phyloP scores from a whole-genome alignment of 2,113 vertebrate species.

The Ageneiosus marmoratus region DNA sequence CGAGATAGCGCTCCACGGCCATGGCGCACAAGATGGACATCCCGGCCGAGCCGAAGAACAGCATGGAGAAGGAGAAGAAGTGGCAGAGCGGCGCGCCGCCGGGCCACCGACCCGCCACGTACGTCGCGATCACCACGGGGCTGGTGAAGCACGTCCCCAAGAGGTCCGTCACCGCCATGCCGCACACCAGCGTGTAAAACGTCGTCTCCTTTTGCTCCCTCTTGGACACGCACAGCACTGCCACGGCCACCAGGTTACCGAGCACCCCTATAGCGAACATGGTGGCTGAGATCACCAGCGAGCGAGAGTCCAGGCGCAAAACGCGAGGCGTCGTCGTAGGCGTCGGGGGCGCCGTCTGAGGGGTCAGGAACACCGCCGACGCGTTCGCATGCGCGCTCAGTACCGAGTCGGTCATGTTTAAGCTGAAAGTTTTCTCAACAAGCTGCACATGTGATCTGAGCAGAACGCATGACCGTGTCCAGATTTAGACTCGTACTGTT shows the following conservation, averaged over 20 bases:
- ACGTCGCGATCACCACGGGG: conserved; percentile 79
- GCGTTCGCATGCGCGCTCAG: conserved; percentile 57
- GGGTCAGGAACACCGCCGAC: conserved; percentile 55
- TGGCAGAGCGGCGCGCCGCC: conserved; percentile 75
- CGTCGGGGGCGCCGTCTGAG: not conserved
- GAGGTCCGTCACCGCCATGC: conserved; percentile 80
- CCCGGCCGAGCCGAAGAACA: conserved; percentile 79
- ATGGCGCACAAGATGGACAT: conserved; percentile 80
- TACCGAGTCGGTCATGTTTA: conserved; percentile 63
- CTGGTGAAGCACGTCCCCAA: conserved; percentile 80
- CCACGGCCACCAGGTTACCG: conserved; percentile 77
- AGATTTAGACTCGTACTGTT: too few relatives aligned
- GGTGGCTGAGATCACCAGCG: conserved; percentile 73
- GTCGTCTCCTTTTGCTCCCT: conserved; percentile 80
- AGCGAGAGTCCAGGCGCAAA: conserved; percentile 67
- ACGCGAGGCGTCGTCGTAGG: conserved; percentile 59
- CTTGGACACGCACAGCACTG: conserved; percentile 76
- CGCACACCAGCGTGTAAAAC: conserved; percentile 79
- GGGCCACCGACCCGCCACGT: conserved; percentile 72
- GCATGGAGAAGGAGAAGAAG: conserved; percentile 82
- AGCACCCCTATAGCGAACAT: conserved; percentile 79
- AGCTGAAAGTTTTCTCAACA: not conserved
- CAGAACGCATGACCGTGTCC: not conserved
- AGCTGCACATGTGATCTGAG: not conserved
- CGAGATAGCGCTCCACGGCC: conserved; percentile 79